Conservation (phyloP, 2,113 vertebrate genomes). For the Chinchilla lanigera region DNA sequence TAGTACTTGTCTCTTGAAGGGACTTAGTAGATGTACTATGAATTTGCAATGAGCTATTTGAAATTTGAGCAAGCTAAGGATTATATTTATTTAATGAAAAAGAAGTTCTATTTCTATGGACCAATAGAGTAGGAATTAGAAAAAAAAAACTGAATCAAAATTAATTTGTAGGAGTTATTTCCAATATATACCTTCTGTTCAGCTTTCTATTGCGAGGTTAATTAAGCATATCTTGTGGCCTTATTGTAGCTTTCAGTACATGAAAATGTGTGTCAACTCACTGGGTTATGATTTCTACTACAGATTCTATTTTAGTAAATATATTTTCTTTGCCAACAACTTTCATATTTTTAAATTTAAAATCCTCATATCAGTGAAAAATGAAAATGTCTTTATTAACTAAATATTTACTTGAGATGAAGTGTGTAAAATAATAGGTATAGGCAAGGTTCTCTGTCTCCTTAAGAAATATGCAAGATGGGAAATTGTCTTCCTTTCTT, state of each 20-base stretch:
- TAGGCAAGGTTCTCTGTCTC: neutral
- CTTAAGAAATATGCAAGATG: conserved; percentile 10
- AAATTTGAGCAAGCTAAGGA: conserved; percentile 61
- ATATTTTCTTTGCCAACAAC: neutral
- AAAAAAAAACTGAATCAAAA: conserved; percentile 50
- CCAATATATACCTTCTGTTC: conserved; percentile 45
- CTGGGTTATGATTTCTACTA: conserved; percentile 37
- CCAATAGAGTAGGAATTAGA: conserved; percentile 53
- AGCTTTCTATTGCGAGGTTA: conserved; percentile 36
- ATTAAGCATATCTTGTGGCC: conserved; percentile 59
- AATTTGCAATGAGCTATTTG: conserved; percentile 63
- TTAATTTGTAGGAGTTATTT: conserved; percentile 54
- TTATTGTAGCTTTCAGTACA: conserved; percentile 47
- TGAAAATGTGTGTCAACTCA: conserved; percentile 56
- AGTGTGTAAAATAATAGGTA: neutral
- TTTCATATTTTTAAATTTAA: neutral
- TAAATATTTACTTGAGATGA: neutral
- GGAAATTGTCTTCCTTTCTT: neutral
- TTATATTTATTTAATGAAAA: conserved; percentile 48
- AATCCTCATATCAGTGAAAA: neutral
- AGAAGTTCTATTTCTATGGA: neutral
- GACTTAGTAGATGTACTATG: conserved; percentile 48
- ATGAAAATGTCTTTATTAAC: neutral
- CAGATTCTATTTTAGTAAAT: conserved; percentile 18
- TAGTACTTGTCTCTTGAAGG: conserved; percentile 31